A percentile compares a stretch with the other conserved stretches of the same genome.
Evolutionary conservation across 2,797 vertebrate genomes (phyloP).

Genomic region (Centroberyx gerrardi): DNA sequence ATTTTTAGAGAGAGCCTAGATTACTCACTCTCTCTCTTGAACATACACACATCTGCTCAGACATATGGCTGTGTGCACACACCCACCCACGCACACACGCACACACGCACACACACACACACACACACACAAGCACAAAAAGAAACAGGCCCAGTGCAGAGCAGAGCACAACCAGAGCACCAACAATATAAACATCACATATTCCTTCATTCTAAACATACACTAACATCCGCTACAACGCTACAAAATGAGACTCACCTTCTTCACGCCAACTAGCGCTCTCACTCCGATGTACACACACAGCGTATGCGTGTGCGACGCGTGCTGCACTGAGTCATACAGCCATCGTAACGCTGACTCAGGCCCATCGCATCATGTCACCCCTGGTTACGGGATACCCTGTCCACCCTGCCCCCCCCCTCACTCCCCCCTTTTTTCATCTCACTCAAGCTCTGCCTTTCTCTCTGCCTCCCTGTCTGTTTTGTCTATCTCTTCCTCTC

Average conservation of each 20-base stretch:
- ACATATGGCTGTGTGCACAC: not conserved
- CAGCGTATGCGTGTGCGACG: conserved; percentile 32
- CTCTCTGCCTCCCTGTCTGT: conserved; percentile 1
- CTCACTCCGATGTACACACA: conserved; percentile 7
- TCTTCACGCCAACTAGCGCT: conserved; percentile 12
- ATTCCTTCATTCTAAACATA: conserved; percentile 18
- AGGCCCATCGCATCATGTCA: conserved; percentile 66
- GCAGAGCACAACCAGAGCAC: conserved; percentile 38
- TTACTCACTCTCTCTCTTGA: too few relatives aligned
- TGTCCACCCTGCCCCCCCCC: conserved; percentile 15
- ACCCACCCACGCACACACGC: not conserved
- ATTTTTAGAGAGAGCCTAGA: conserved; percentile 4
- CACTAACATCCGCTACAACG: not conserved
- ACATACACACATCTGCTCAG: not conserved
- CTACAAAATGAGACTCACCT: conserved; percentile 17
- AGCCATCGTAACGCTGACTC: conserved; percentile 74
- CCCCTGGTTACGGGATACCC: conserved; percentile 58
- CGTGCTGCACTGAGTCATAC: conserved; percentile 72
- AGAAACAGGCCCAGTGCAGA: conserved; percentile 18
- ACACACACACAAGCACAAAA: conserved; percentile 37
- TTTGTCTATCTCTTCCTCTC: conserved; percentile 46
- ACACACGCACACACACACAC: conserved; percentile 13
- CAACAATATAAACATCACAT: conserved; percentile 46
- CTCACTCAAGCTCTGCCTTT: conserved; percentile 56
- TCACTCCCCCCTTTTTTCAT: conserved; percentile 40